Conservation (phyloP, 2,113 vertebrate species). For the Pseudopipra pipra region DNA sequence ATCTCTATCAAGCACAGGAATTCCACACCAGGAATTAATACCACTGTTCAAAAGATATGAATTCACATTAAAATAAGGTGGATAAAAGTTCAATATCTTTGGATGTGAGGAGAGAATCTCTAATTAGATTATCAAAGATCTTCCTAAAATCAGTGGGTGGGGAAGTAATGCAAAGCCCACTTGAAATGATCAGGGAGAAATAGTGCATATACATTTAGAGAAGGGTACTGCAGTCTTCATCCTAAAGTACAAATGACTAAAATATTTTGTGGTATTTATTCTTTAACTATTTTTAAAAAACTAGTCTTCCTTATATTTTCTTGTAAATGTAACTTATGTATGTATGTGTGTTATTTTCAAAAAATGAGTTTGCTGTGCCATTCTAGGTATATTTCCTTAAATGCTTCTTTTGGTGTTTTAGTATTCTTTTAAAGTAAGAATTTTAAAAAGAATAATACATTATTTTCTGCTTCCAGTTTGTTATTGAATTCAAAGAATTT, state of each 20-base stretch:
- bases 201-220: not conserved
- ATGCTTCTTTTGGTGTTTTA: not conserved
- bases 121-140: not conserved
- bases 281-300: not conserved
- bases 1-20: not conserved
- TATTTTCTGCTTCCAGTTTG: not conserved
- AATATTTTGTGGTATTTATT: not conserved
- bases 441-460: fast-evolving
- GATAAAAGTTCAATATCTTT: not conserved
- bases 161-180: not conserved
- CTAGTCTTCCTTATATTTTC: not conserved
- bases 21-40: not conserved
- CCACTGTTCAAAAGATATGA: not conserved
- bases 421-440: not conserved
- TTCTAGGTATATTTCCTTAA: not conserved
- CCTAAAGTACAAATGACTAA: not conserved
- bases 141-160: not conserved
- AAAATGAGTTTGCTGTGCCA: not conserved
- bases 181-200: not conserved
- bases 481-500: not conserved
- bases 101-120: not conserved
- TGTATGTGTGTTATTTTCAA: not conserved
- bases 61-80: not conserved
- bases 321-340: not conserved
- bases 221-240: not conserved